These are phyloP conservation scores for Acropora yongei DNA, from an alignment of 64 coral and sea anemone species.

Conservation along the genomic window DNA sequence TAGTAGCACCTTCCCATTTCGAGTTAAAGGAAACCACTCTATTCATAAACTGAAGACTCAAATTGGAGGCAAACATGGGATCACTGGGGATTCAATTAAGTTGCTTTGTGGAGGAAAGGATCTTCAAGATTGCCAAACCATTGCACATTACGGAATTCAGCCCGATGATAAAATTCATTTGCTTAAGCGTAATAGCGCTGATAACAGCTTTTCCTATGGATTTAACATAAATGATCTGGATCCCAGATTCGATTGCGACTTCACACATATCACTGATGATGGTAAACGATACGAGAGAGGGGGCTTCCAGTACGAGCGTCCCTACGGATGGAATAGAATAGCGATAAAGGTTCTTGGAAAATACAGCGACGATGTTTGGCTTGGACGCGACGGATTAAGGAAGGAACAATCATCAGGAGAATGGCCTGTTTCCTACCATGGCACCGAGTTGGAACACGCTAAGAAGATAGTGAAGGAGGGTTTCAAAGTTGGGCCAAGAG, in stretches of 20 bases:
- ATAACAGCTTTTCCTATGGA: too few relatives aligned
- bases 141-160: constrained; percentile 17
- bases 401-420: constrained; percentile 18
- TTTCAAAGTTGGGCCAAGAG: constrained; percentile 22
- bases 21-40: neutral
- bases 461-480: constrained; percentile 35
- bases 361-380: constrained; percentile 47
- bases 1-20: neutral
- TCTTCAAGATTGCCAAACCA: constrained; percentile 5
- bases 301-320: constrained; percentile 52
- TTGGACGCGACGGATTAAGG: constrained; percentile 62
- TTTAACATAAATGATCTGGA: constrained; percentile 55
- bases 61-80: constrained; percentile 23
- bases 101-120: constrained; percentile 18
- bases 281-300: constrained; percentile 66
- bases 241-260: constrained; percentile 66
- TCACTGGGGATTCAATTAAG: constrained; percentile 6
- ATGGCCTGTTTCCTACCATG: constrained; percentile 79
- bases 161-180: constrained; percentile 22
- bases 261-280: constrained; percentile 57
- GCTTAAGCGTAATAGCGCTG: neutral
- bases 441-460: constrained; percentile 29
- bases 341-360: constrained; percentile 63
- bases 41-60: constrained; percentile 29
- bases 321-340: constrained; percentile 75